Percentiles rank a stretch among this genome's conserved stretches.
These are phyloP conservation scores for Chelon auratus DNA, from an alignment of 2,797 vertebrate species.

Conservation along the genomic window DNA sequence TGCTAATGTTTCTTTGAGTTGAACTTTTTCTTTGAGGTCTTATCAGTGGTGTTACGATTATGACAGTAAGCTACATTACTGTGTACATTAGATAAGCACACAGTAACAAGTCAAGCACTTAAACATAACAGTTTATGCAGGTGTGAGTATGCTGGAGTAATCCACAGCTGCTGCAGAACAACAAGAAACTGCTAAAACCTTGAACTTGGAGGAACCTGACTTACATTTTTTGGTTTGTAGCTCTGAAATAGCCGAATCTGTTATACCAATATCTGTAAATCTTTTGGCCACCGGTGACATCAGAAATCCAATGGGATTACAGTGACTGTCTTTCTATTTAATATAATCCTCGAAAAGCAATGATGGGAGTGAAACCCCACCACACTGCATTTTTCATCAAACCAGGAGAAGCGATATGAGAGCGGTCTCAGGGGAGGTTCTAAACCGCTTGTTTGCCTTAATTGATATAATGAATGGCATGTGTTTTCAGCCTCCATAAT, in stretches of 20 bases:
- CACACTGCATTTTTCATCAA: conserved; percentile 69
- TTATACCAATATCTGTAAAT: conserved; percentile 27
- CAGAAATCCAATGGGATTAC: conserved; percentile 36
- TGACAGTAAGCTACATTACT: not conserved
- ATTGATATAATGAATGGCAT: conserved; percentile 87
- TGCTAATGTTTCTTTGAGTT: not conserved
- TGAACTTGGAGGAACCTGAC: conserved; percentile 12
- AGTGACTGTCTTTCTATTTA: conserved; percentile 35
- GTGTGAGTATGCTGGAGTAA: conserved; percentile 6
- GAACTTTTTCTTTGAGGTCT: not conserved
- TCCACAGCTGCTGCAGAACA: conserved; percentile 8
- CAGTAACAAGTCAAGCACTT: not conserved
- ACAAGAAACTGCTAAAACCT: conserved; percentile 4
- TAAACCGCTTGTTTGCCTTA: conserved; percentile 84
- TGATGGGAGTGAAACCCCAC: conserved; percentile 60
- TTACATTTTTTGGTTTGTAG: conserved; percentile 22
- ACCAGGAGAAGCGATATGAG: conserved; percentile 74
- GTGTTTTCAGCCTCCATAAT: conserved; percentile 80
- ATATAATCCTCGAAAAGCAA: conserved; percentile 57
- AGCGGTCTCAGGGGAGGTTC: conserved; percentile 80
- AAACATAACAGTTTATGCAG: conserved; percentile 5
- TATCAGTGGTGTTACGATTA: not conserved
- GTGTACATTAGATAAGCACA: not conserved
- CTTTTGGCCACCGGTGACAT: conserved; percentile 35
- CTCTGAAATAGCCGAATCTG: conserved; percentile 1